Evolutionary conservation across 2,888 invertebrate genomes (phyloP), one percentile per base, ranked within the genome.

Genomic region (Emmelina monodactyla): DNA sequence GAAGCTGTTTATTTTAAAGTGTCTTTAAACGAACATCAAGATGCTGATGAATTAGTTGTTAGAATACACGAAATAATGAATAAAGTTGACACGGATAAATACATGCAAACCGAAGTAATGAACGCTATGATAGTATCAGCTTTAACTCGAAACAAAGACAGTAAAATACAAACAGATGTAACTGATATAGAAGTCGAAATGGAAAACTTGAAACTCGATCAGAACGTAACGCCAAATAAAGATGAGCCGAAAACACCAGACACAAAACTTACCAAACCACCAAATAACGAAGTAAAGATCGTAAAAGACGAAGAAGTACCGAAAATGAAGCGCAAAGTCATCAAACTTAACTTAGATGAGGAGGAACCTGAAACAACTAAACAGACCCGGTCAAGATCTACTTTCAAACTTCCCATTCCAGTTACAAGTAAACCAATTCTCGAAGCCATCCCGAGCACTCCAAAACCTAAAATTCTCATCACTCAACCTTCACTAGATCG

Each of bases 321-420:
- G 0, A 58, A 55, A 2, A 47, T 61, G 5, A 61, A 54, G 14
- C 40, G 60, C 0, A 70, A 62, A 42, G 58, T 63, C 0, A 64
- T 67, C 1, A 67, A 66, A 30, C 39, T 72, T 0, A 64, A 70
- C 22, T 37, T 75, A 0, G 69, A 75, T 22, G 64, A 65, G 0
- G 56, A 61, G 0, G 61, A 63, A 0, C 44, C 42, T 2, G 52
- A 57, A 1, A 10, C 35, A 1, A 44, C 49, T 1, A 50, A 49
- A 38, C 29, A 11, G 12, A 43, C 36, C 13, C 44, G 16, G 6
- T 52, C 48, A 14, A 49, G 42, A 19, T 32, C 37, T 0, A 45
- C 50, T 4, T 76, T 76, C 37, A 76, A 78, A 59, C 48, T 75
- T 11, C 78, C 78, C 0, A 59, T 56, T 0, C 70, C 66, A 0